Evolutionary conservation across 1,140 invertebrate genomes (phyloP), one percentile per base, ranked within the genome.

Genomic region (Ceratosolen solmsi): DNA sequence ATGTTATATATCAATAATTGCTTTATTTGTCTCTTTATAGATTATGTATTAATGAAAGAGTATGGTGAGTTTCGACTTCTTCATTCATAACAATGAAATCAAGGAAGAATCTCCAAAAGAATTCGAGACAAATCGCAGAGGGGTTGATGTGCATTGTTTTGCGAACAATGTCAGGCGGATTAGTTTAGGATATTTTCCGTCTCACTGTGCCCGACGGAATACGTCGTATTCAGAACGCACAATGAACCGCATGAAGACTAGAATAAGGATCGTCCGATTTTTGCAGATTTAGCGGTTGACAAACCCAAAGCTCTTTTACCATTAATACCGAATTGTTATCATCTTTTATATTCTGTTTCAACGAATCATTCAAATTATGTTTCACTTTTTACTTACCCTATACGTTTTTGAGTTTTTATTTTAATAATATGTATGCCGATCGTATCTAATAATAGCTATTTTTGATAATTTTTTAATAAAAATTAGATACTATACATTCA

Each of bases 121-220:
- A 30, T 38, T 17, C 9, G 46, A 65, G 33, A 54, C n/a, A 79
- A 70, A 30, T 70, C 63, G 63, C 49, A 27, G 72, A 51, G 79
- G 49, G 54, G 70, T 65, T 49, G 71, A 80, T 71, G 27, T 36
- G 84, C 74, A 87, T 88, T 87, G 87, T 87, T 85, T 88, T 82
- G 82, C 36, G 85, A 86, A 87, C 87, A 87, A 88, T 87, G 85
- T 87, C 84, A 84, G 83, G 79, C 77, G 86, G 87, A 87, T 88
- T 86, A 88, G 84, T 80, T 83, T 79, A 79, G 82, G 58, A 83
- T 83, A 79, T 79, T 83, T 83, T 83, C 71, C 80, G 75, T 72
- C 33, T 82, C 36, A 36, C 36, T 68, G 79, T 54, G 41, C 22
- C 25, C 72, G 56, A 13, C 36, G 20, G 17, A 54, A 51, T 54